Evolutionary conservation across 2,797 vertebrate genomes (phyloP).

Genomic region (Centropyge bicolor): DNA sequence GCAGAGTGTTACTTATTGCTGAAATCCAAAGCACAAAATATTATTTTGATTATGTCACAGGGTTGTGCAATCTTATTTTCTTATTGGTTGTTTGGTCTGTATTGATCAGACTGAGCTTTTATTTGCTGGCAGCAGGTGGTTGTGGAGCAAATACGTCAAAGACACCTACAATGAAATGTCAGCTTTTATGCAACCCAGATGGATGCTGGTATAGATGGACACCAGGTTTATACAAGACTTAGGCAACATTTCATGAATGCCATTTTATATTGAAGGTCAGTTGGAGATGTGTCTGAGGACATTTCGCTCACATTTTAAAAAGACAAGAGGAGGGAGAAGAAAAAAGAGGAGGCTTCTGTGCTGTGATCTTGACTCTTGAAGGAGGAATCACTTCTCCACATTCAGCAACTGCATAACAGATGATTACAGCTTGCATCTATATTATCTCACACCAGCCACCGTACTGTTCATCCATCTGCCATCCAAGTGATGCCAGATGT

Average conservation of each 20-base stretch:
- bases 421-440: conserved; percentile 11
- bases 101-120: not conserved
- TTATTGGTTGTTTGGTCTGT: not conserved
- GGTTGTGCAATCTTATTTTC: not conserved
- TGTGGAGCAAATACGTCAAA: not conserved
- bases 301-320: not conserved
- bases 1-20: too few species aligned
- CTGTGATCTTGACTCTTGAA: not conserved
- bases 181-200: conserved; percentile 2
- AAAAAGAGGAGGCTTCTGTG: not conserved
- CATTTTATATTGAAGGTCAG: conserved; percentile 24
- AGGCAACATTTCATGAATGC: conserved; percentile 32
- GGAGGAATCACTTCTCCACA: not conserved
- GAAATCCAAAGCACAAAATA: not conserved
- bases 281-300: not conserved
- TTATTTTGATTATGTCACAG: not conserved
- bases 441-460: not conserved
- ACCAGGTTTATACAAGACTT: conserved; percentile 26
- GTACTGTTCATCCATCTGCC: not conserved
- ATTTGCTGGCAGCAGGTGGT: not conserved
- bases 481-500: not conserved
- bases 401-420: not conserved
- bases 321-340: too few species aligned
- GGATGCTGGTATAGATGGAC: not conserved
- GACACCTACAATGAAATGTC: conserved; percentile 26